A percentile compares a stretch with the other conserved stretches of the same genome.
phyloP scores from a whole-genome alignment of 1,140 invertebrate species.

The Samia ricini region DNA sequence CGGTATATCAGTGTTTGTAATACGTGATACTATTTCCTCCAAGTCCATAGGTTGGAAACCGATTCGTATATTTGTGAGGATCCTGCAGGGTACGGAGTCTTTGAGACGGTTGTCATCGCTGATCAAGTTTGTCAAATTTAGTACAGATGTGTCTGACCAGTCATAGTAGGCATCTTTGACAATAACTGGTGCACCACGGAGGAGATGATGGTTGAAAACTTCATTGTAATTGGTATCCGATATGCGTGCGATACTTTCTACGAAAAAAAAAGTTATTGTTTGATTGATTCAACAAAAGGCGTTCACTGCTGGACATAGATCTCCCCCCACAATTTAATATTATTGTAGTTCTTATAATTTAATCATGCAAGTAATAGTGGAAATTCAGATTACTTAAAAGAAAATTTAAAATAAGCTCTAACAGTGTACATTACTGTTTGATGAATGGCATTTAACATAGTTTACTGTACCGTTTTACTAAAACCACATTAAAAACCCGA shows the following conservation, averaged over 20 bases:
- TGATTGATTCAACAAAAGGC: too few relatives aligned
- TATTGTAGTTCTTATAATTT: neutral
- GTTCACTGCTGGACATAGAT: too few relatives aligned
- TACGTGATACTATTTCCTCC: conserved; percentile 81
- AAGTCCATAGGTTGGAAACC: conserved; percentile 80
- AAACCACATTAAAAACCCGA: too few relatives aligned
- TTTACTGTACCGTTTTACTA: too few relatives aligned
- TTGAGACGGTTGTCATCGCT: conserved; percentile 79
- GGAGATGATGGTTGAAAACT: conserved; percentile 83
- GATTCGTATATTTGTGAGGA: conserved; percentile 83
- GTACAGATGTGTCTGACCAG: conserved; percentile 82
- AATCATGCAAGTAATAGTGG: too few relatives aligned
- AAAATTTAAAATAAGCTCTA: too few relatives aligned
- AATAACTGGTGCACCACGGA: conserved; percentile 84
- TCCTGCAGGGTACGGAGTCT: conserved; percentile 83
- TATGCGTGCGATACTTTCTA: conserved; percentile 82
- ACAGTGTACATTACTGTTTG: too few relatives aligned
- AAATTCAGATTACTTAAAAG: too few relatives aligned
- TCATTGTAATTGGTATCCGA: conserved; percentile 81
- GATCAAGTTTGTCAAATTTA: conserved; percentile 82
- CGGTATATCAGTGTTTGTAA: conserved; percentile 81
- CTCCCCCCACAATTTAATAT: too few relatives aligned
- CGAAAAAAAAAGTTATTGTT: conserved; percentile 21
- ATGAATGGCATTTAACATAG: too few relatives aligned
- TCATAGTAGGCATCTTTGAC: conserved; percentile 84